phyloP scores from a whole-genome alignment of 2,113 vertebrate genomes.

The Esox niger region DNA sequence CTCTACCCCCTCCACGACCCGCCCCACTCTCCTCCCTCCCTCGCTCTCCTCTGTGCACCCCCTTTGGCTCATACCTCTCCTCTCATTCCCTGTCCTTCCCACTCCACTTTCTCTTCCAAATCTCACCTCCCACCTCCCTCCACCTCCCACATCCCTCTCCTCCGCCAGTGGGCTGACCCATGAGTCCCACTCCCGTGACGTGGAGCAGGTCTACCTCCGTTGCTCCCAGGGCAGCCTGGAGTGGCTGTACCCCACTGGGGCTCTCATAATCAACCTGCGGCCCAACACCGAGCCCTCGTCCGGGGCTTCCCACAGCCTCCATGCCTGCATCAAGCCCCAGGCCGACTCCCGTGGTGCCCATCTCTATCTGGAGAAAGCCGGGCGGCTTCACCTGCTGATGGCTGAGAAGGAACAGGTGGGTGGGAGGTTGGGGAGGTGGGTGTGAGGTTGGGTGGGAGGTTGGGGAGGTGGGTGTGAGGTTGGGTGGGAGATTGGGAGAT shows the following conservation, averaged over 20 bases:
- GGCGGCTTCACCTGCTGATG: constrained; percentile 84
- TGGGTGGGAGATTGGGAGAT: too few species aligned
- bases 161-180: constrained; percentile 85
- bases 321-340: constrained; percentile 86
- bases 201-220: constrained; percentile 95
- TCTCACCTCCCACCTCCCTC: neutral
- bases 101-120: neutral
- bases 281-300: constrained; percentile 78
- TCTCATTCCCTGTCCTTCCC: neutral
- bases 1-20: neutral
- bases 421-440: constrained; percentile 2
- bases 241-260: constrained; percentile 95
- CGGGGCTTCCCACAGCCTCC: constrained; percentile 63
- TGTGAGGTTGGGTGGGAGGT: too few species aligned
- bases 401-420: constrained; percentile 68
- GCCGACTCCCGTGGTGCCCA: constrained; percentile 84
- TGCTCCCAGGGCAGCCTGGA: constrained; percentile 87
- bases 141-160: neutral
- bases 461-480: too few species aligned
- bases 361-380: constrained; percentile 89
- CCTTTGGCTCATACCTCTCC: neutral
- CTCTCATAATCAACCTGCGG: constrained; percentile 87
- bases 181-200: constrained; percentile 85
- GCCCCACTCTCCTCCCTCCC: too few species aligned
- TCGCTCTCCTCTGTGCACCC: neutral